Evolutionary conservation across 1,140 invertebrate genomes (phyloP), one percentile per base, ranked within the genome.

Genomic region (Drosophila repletoides): DNA sequence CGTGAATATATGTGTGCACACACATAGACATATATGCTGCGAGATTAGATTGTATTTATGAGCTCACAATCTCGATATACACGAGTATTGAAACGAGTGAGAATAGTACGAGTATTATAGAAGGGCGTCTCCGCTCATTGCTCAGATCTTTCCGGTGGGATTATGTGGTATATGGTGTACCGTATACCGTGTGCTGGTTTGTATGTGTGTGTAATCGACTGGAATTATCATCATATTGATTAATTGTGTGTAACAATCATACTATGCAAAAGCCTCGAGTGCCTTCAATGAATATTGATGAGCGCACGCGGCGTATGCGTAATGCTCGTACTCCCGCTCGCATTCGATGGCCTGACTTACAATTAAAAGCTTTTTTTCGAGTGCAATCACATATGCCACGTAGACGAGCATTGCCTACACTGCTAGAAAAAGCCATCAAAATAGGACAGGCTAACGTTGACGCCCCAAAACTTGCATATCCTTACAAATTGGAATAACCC

Each of bases 171-270:
- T 21, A n/a, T 31, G 15, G n/a, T 31, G 26, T 28, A 4, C 3
- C 10, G n/a, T 21, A 4, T 41, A 5, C 3, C 7, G 24, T 2
- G 10, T 17, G 19, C 5, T 51, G 12, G 21, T 33, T 26, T 26
- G 29, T 59, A 10, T 49, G 5, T 29, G 29, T 51, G 59, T 51
- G 58, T 61, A 80, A 66, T 80, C 59, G 49, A 5, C 14, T 53
- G 76, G 71, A 79, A 79, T 80, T 80, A 80, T 63, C 61, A 61
- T 52, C 28, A 38, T 45, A 60, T 60, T 67, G 64, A 59, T 80
- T 80, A 80, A 80, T 80, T 73, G 69, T 75, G 60, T 67, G 71
- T 49, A 40, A 33, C 28, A n/a, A n/a, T n/a, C n/a, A n/a, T n/a
- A 61, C 48, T 26, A 15, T 33, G 46, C 34, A n/a, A 22, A 14